phyloP scores from a whole-genome alignment of 2,888 invertebrate species.

The Seira ritae region DNA sequence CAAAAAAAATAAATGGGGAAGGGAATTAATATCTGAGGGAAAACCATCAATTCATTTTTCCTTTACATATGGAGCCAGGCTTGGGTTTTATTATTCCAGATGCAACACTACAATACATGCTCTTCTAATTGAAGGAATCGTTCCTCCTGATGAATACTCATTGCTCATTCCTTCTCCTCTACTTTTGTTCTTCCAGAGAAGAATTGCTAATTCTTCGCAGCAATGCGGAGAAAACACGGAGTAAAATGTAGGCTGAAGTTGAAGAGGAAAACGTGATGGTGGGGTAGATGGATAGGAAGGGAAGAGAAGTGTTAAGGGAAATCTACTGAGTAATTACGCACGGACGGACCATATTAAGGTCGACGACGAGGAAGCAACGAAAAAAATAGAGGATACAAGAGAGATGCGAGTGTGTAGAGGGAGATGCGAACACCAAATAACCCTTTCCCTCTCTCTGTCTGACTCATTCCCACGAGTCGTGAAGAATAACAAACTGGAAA shows the following conservation, averaged over 20 bases:
- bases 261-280: not conserved
- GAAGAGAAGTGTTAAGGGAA: constrained; percentile 50
- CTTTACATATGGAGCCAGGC: not conserved
- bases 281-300: not conserved
- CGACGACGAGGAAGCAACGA: constrained; percentile 4
- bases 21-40: constrained; percentile 48
- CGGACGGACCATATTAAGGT: constrained; percentile 47
- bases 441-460: constrained; percentile 17
- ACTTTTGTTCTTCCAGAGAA: not conserved
- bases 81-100: constrained; percentile 37
- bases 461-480: not conserved
- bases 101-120: constrained; percentile 18
- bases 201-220: constrained; percentile 32
- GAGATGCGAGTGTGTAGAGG: constrained; percentile 19
- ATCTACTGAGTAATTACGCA: constrained; percentile 59
- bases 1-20: not conserved
- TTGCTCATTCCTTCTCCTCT: not conserved
- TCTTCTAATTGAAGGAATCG: constrained; percentile 48
- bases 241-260: not conserved
- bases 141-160: constrained; percentile 23
- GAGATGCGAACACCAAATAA: not conserved
- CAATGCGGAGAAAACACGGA: constrained; percentile 10
- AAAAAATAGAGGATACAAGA: constrained; percentile 23
- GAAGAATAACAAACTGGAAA: constrained; percentile 36
- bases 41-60: constrained; percentile 54